These are phyloP conservation scores for Baronia brevicornis DNA, from an alignment of 2,888 invertebrate genomes.

Conservation along the genomic window DNA sequence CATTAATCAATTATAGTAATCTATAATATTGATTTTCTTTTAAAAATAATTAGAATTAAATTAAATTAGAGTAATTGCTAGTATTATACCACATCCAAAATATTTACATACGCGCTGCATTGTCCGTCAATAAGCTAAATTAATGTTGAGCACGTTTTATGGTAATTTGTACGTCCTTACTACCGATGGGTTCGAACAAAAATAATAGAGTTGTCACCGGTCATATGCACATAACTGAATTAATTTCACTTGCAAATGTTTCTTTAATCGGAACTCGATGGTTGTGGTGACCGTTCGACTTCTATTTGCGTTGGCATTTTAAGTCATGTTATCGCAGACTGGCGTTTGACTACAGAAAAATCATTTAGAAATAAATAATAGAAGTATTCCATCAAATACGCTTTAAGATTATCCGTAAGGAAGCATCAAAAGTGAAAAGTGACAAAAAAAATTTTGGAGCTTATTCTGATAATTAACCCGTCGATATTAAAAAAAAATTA, in stretches of 20 bases:
- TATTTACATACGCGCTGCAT: background rate
- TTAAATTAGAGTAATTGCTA: too few relatives aligned
- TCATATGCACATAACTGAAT: constrained; percentile 29
- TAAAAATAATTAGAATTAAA: background rate
- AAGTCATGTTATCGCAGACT: too few relatives aligned
- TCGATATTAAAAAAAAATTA: too few relatives aligned
- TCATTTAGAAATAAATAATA: too few relatives aligned
- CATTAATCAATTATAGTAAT: too few relatives aligned
- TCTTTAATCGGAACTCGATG: constrained; percentile 26
- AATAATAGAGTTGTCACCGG: constrained; percentile 49
- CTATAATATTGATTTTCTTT: too few relatives aligned
- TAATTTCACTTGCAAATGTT: constrained; percentile 48
- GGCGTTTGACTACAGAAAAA: too few relatives aligned
- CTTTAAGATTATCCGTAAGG: too few relatives aligned
- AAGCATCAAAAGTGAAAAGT: too few relatives aligned
- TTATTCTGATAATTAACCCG: too few relatives aligned
- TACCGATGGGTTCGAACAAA: constrained; percentile 33
- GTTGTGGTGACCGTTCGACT: constrained; percentile 26
- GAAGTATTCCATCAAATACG: too few relatives aligned
- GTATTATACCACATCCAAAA: constrained; percentile 14
- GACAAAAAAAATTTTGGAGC: too few relatives aligned
- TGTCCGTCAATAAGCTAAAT: constrained; percentile 42
- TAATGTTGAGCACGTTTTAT: constrained; percentile 48
- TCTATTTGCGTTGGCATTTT: constrained; percentile 21
- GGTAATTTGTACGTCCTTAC: constrained; percentile 39